phyloP scores from a whole-genome alignment of 2,113 vertebrate species.

The Hemichromis elongatus region DNA sequence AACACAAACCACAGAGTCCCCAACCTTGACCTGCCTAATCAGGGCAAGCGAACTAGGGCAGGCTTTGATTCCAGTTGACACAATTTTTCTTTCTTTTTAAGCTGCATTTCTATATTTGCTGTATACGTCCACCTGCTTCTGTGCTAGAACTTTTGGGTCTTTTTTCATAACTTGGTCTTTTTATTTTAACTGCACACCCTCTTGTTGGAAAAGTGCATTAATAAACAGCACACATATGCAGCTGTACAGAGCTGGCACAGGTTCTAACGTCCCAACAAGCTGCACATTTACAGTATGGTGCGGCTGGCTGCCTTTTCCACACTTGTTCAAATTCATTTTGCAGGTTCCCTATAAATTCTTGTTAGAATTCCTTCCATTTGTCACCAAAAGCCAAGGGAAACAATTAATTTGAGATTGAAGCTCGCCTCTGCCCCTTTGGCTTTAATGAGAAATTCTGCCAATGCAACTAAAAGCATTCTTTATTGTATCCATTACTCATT shows the following conservation, averaged over 20 bases:
- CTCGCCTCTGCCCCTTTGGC: not conserved
- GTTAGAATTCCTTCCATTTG: constrained; percentile 11
- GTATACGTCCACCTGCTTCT: not conserved
- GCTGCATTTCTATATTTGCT: not conserved
- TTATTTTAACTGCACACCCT: constrained; percentile 2
- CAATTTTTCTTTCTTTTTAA: not conserved
- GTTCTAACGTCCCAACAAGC: not conserved
- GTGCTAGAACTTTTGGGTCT: not conserved
- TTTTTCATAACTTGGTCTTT: not conserved
- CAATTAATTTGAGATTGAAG: constrained; percentile 13
- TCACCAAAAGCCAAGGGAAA: constrained; percentile 2
- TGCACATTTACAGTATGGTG: not conserved
- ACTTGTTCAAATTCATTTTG: not conserved
- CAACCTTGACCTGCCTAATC: constrained; percentile 44
- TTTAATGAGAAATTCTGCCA: constrained; percentile 18
- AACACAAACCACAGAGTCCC: constrained; percentile 38
- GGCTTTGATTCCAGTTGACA: not conserved
- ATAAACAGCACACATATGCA: not conserved
- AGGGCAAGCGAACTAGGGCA: not conserved
- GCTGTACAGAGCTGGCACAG: not conserved
- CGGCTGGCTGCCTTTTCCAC: not conserved
- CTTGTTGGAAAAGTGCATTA: not conserved
- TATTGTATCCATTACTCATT: not conserved
- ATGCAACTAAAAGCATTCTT: not conserved
- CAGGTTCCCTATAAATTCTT: not conserved